These are phyloP conservation scores for Parnassius mnemosyne DNA, from an alignment of 2,888 invertebrate genomes.

Conservation along the genomic window DNA sequence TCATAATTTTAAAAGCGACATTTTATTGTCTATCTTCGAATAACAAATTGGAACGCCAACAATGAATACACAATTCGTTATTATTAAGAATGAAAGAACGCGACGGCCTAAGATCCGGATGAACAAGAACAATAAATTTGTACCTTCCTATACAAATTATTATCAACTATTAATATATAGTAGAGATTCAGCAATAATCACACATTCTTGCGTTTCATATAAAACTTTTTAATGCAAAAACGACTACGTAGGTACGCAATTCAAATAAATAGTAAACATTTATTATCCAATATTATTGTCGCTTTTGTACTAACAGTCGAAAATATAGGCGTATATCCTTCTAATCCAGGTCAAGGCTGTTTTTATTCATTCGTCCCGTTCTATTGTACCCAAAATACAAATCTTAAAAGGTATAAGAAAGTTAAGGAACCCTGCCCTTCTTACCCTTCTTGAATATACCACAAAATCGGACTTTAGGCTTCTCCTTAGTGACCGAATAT, in stretches of 20 bases:
- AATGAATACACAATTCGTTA: not conserved
- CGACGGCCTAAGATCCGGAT: conserved; percentile 16
- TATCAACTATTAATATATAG: conserved; percentile 9
- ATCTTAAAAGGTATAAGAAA: not conserved
- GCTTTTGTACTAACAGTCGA: conserved; percentile 61
- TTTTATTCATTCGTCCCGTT: not conserved
- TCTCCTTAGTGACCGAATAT: conserved; percentile 3
- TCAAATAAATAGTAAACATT: conserved; percentile 33
- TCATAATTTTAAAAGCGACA: no score
- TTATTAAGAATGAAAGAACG: not conserved
- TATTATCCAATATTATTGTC: conserved; percentile 59
- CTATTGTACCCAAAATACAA: not conserved
- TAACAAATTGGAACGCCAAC: no score
- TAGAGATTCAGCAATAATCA: conserved; percentile 34
- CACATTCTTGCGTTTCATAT: conserved; percentile 8
- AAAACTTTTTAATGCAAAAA: conserved; percentile 23
- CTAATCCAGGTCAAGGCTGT: not conserved
- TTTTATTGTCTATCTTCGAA: no score
- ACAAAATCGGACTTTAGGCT: not conserved
- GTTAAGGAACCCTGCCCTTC: conserved; percentile 37
- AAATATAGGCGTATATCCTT: conserved; percentile 23
- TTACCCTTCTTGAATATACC: conserved; percentile 27
- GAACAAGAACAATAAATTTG: conserved; percentile 17
- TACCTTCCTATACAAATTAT: not conserved
- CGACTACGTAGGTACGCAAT: conserved; percentile 30